Evolutionary conservation across 2,797 vertebrate species (phyloP), one percentile per base, ranked within the genome.

Genomic region (Acanthiza pusilla): DNA sequence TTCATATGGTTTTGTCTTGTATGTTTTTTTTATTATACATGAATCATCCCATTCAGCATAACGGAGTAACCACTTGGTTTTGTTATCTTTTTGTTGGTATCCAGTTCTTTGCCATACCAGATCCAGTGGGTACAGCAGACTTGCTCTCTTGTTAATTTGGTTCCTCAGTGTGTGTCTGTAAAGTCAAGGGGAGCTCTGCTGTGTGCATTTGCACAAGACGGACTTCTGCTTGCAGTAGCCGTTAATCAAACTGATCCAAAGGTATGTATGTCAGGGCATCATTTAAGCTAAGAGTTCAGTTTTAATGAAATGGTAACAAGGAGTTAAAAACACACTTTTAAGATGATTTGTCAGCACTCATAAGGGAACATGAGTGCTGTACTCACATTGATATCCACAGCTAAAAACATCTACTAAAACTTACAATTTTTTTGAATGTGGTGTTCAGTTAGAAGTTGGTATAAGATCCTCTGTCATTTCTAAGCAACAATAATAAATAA

Each of bases 101-200:
- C 36, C 88, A 99, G 99, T 88, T 97, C 97, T 61, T 86, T 97
- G 55, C 98, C 98, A 5, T 99, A 97, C 94, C 96, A 62, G 40
- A 77, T 98, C 57, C 96, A 95, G 11, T 99, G 99, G 99, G 96
- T 96, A 79, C 98, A 99, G 10, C 98, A 98, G 91, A 97, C 98
- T 30, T 98, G 98, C 89, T 96, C 96, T 30, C 89, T 99, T 89
- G 67, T 89, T 38, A 83, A 32, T 67, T 97, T 99, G 43, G 91
- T 65, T 66, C 99, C 99, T 58, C 91, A 80, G 1, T 99, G 99
- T 96, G 97, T 97, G 18, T 82, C 98, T 42, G 93, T 99, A 3
- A 99, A 99, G 91, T 99, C 99, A 88, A 98, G 98, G 97, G 99
- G 99, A 91, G 98, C 99, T 50, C 96, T 99, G 42, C 92, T 99